Evolutionary conservation across 2,888 invertebrate species (phyloP).

Genomic region (Dexiosoma caninum): DNA sequence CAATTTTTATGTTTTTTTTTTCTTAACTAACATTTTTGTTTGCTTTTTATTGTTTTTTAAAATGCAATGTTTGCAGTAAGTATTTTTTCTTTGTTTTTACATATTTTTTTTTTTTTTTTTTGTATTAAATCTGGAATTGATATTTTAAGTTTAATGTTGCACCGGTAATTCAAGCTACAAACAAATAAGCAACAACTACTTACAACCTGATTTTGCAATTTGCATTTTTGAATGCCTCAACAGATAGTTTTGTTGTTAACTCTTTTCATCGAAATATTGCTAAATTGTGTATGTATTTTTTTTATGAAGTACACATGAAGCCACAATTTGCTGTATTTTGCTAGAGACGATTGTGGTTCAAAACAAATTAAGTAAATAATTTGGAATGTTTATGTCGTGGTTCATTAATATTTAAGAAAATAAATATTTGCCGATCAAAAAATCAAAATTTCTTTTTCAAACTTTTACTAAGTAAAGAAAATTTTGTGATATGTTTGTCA

Average conservation of each 20-base stretch:
- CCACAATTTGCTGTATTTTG: too few species aligned
- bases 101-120: too few species aligned
- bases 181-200: neutral
- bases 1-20: neutral
- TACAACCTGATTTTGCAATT: slow-evolving; percentile 37
- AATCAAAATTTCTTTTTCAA: too few species aligned
- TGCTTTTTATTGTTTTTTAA: neutral
- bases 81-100: neutral
- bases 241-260: neutral
- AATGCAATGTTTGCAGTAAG: neutral
- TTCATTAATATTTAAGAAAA: too few species aligned
- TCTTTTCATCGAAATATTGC: neutral
- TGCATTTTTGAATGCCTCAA: slow-evolving; percentile 38
- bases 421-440: too few species aligned
- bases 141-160: slow-evolving; percentile 42
- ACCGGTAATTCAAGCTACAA: slow-evolving; percentile 1
- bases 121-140: slow-evolving; percentile 17
- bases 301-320: too few species aligned
- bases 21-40: neutral
- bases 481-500: too few species aligned
- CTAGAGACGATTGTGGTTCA: neutral
- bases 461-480: too few species aligned
- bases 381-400: too few species aligned
- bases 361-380: neutral
- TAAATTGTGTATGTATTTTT: too few species aligned